Evolutionary conservation across 2,888 invertebrate genomes (phyloP), one percentile per base, ranked within the genome.

Genomic region (Pristionchus arcanus): DNA sequence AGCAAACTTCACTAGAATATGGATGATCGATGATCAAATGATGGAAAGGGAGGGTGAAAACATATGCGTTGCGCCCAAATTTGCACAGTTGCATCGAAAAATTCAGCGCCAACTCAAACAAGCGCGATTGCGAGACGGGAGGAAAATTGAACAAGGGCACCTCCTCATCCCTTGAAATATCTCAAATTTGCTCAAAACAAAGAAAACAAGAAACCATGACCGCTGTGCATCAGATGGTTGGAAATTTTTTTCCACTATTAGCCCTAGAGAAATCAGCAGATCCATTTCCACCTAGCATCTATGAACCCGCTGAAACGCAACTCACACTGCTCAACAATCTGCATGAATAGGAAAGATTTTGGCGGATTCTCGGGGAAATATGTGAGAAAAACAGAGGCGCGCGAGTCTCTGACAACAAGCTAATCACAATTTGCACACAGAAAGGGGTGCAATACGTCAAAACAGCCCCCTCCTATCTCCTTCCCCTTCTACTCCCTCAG

Each of bases 31-130:
- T 21, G 63, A 63, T 21, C 63, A 63, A n/a, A 25, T 25, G 25
- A n/a, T 37, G 74, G 49, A 19, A 19, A 49, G 74, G 5, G n/a
- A 49, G 77, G 11, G 28, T 11, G n/a, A 81, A 81, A 81, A 81
- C 11, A 81, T 25, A 49, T n/a, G 81, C 21, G 81, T 0, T 53
- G 4, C 81, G 21, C 81, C n/a, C 49, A 81, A 81, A 81, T 49
- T 81, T 81, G 81, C 81, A 15, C 81, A 81, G 81, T 81, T 81
- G 81, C 81, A 81, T 53, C 42, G 31, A 21, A 49, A 49, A 28
- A 42, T 81, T 49, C 42, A 42, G 28, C 15, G 42, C 42, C 37
- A 37, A 81, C 7, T 81, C 81, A 81, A 81, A 81, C 81, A 81
- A 53, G 49, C 42, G 81, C 11, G 77, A 11, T 25, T 42, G 25